These are phyloP conservation scores for Rana temporaria DNA, from an alignment of 2,113 vertebrate species.

Conservation along the genomic window DNA sequence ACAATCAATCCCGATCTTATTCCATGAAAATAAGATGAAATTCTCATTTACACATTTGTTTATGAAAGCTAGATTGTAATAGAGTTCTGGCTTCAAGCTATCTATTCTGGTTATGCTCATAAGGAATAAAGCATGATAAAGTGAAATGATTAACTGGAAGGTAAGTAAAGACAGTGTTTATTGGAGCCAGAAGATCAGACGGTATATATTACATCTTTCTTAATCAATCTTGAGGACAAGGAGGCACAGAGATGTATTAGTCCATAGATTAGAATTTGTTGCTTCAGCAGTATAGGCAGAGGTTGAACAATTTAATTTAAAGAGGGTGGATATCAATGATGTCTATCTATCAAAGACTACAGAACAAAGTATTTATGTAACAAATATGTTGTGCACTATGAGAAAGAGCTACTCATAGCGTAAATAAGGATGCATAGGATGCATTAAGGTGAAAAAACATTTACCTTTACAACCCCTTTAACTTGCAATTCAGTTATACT, in stretches of 20 bases:
- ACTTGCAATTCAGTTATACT: too few species aligned
- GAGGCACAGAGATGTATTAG: background rate
- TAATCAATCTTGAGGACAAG: slow-evolving; percentile 23
- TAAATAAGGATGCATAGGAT: too few species aligned
- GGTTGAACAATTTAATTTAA: too few species aligned
- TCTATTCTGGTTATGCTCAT: slow-evolving; percentile 29
- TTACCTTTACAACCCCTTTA: too few species aligned
- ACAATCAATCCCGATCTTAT: slow-evolving; percentile 41
- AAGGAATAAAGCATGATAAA: slow-evolving; percentile 44
- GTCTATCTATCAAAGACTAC: too few species aligned
- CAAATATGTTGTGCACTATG: too few species aligned
- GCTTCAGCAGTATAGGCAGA: background rate
- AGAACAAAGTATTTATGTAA: too few species aligned
- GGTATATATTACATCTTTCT: slow-evolving; percentile 17
- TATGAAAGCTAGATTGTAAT: slow-evolving; percentile 42
- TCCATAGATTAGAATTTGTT: slow-evolving; percentile 1
- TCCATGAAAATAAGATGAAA: slow-evolving; percentile 15
- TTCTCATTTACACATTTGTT: slow-evolving; percentile 43
- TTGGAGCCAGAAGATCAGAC: slow-evolving; percentile 6
- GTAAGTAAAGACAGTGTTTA: slow-evolving; percentile 12
- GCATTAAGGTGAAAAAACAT: too few species aligned
- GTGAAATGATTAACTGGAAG: slow-evolving; percentile 45
- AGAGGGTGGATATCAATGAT: too few species aligned
- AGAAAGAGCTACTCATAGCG: too few species aligned
- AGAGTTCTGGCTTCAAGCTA: slow-evolving; percentile 32